Base-by-base conservation (phyloP, 2,113 vertebrate genomes). In the Amia ocellicauda region DNA sequence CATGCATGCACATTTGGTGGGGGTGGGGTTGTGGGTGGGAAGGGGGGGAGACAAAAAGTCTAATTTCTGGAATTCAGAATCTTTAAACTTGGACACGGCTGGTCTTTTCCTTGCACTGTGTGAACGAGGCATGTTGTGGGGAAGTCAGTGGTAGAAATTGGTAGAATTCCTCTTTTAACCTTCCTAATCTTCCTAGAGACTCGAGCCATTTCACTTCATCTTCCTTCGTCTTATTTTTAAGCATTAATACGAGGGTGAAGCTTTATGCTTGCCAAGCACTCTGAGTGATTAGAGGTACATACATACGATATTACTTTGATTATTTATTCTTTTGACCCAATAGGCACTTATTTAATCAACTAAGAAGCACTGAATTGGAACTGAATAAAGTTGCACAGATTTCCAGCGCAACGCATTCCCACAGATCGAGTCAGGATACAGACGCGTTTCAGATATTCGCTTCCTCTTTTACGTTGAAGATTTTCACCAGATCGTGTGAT, bases 321-420 rank as follows among this genome's bases (percentile, higher is more conserved):
- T n/a, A n/a, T n/a, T n/a, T 74, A 60, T 62, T 63, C 53, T 54
- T n/a, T 29, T 60, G 69, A 24, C 47, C 57, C 63, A 54, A n/a
- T 75, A 4, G 63, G 70, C 75, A 76, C 69, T 75, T 78, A 52
- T 22, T 29, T 60, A 67, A 59, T 66, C 62, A 61, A 75, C 77
- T 65, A 74, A 72, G 77, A 87, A 90, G 87, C 87, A 90, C 87
- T 88, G 86, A 71, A 72, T 64, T 17, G 31, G 19, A 28, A 50
- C 17, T 23, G 2, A 2, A 11, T 23, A 16, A 64, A 47, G 41
- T 66, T 36, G 14, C 42, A n/a, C n/a, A n/a, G n/a, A n/a, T n/a
- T n/a, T n/a, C n/a, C n/a, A n/a, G n/a, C n/a, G n/a, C n/a, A n/a
- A n/a, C n/a, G n/a, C n/a, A n/a, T n/a, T n/a, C n/a, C n/a, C n/a